A percentile compares a stretch with the other conserved stretches of the same genome.
Evolutionary conservation across 2,113 vertebrate genomes (phyloP).

Genomic region (Callopanchax toddi): DNA sequence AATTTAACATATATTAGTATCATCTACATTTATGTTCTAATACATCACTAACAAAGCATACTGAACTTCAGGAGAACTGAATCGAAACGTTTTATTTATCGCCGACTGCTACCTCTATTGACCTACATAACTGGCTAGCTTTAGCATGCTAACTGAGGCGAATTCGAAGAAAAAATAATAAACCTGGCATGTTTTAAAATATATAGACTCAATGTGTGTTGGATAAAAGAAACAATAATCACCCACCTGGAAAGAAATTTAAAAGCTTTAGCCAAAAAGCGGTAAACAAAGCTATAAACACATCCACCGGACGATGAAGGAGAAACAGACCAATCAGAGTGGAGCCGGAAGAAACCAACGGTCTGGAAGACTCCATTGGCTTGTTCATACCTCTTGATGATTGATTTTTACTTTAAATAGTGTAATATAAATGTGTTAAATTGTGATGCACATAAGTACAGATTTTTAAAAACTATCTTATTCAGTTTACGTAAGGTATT

Average conservation of each 20-base stretch:
- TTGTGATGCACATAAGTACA: neutral
- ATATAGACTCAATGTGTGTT: too few relatives aligned
- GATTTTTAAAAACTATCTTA: neutral
- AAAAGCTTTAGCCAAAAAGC: neutral
- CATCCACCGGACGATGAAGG: constrained; percentile 24
- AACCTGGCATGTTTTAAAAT: neutral
- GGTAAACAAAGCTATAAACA: neutral
- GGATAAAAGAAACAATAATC: neutral
- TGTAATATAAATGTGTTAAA: neutral
- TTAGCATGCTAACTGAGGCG: neutral
- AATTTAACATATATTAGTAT: neutral
- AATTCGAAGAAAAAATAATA: neutral
- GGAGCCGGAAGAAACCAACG: constrained; percentile 27
- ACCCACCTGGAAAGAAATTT: constrained; percentile 45
- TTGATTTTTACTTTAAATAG: neutral
- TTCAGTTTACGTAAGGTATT: too few relatives aligned
- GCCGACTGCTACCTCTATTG: constrained; percentile 14
- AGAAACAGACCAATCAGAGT: constrained; percentile 57
- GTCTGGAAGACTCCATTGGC: constrained; percentile 50
- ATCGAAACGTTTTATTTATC: neutral
- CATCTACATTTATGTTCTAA: neutral
- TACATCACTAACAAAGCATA: too few relatives aligned
- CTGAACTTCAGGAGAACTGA: neutral
- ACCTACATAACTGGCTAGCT: constrained; percentile 41
- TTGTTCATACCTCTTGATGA: too few relatives aligned